Evolutionary conservation across 1,140 invertebrate genomes (phyloP), one percentile per base, ranked within the genome.

Genomic region (Leguminivora glycinivorella): DNA sequence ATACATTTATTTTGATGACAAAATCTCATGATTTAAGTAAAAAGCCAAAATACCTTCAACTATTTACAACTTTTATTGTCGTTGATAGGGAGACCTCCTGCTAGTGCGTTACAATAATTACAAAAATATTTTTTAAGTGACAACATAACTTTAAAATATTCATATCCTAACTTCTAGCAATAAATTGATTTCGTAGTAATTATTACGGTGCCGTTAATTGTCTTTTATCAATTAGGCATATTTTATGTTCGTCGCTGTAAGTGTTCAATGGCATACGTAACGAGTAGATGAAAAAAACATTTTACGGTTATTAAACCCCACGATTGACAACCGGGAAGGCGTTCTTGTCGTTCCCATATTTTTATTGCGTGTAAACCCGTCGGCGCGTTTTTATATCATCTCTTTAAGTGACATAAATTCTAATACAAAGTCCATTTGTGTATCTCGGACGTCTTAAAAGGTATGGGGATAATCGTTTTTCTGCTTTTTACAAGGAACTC

Each of bases 341-440:
- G 82, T 87, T 85, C 83, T 80, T 83, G 80, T 84, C 85, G 83
- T 88, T 87, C 84, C 87, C 84, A 91, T 91, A 91, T 91, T 91
- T 91, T 91, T 89, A 91, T 91, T 82, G 87, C 89, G 87, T 91
- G 87, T 89, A 91, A 91, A 85, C 75, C 87, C 83, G 83, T 89
- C 89, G 89, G 87, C 85, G 83, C 81, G 81, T 89, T 89, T 90
- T 89, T 88, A 89, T 88, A 86, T 87, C 88, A 89, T 86, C 81
- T 88, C 84, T 82, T 85, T 89, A 91, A 88, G 89, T 88, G 87
- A 91, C 89, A 91, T 91, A 91, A 91, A 91, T 91, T 91, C 87
- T 91, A 91, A 91, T 91, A 89, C 89, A 89, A 84, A 87, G 83
- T 89, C 89, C 89, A 91, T 89, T 89, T 89, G 87, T 91, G 87